Evolutionary conservation across 1,140 invertebrate species (phyloP), one percentile per base, ranked within the genome.

Genomic region (Choristoneura fumiferana): DNA sequence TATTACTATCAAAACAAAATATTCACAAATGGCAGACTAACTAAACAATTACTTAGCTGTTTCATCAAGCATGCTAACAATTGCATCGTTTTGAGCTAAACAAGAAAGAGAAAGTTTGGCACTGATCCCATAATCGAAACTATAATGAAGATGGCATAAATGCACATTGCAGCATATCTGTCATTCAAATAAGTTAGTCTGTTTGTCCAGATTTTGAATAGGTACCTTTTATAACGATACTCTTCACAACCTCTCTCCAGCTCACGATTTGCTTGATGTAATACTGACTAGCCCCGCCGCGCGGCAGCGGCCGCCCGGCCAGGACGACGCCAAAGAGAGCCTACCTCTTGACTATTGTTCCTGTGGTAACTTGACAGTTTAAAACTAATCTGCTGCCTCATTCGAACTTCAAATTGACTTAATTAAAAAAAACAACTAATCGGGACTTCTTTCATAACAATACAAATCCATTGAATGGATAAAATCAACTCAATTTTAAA

Each of bases 1-100:
- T 87, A 89, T 89, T 86, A 89, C 84, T 89, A 89, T 89, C 83
- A 87, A 89, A 89, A 89, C 86, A 87, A 89, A 86, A 89, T 89
- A 89, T 89, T 89, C 86, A 89, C 86, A 89, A 87, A 87, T 87
- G 86, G 86, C 86, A 89, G 86, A 89, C 86, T 87, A 89, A 89
- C 86, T 87, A 87, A 89, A 87, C 80, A 86, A 83, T 84, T 81
- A 85, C 77, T 83, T 80, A 78, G 82, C 77, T 85, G 82, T 83
- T 84, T 78, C 75, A 68, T 81, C 79, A 82, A 88, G 82, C 85
- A 82, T 87, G 84, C 85, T 85, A 83, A 83, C 85, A 85, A 85
- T 85, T 87, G 86, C 86, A 87, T 87, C 77, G 63, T 82, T 87
- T 87, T 85, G 84, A 89, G 86, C 86, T 87, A 87, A 87, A 87